Evolutionary conservation across 2,797 vertebrate genomes (phyloP).

Genomic region (Rhodeus uyekii): DNA sequence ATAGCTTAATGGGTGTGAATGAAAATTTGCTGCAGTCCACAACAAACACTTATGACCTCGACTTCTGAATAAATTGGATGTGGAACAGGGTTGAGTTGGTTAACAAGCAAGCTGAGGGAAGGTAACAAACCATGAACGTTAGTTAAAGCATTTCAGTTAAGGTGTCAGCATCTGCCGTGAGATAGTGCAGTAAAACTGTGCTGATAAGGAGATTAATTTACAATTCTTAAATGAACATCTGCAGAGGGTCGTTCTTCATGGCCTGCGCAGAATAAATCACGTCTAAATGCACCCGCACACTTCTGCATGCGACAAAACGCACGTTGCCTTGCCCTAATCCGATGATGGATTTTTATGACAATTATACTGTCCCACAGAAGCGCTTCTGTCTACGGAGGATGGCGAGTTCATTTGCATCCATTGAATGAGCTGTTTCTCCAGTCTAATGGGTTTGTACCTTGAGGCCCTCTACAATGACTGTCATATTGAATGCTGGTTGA

Average conservation of each 20-base stretch:
- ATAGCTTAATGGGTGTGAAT: background rate
- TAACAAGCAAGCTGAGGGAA: background rate
- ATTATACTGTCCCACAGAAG: slow-evolving; percentile 26
- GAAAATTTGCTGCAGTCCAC: background rate
- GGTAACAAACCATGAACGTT: slow-evolving; percentile 12
- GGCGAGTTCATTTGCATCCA: slow-evolving; percentile 32
- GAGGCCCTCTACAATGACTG: slow-evolving; percentile 15
- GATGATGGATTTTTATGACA: slow-evolving; percentile 37
- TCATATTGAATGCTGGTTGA: slow-evolving; percentile 29
- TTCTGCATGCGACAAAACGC: background rate
- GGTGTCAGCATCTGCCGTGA: background rate
- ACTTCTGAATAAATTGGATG: slow-evolving; percentile 23
- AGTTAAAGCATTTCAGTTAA: slow-evolving; percentile 13
- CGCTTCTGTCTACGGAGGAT: background rate
- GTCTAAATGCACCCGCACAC: slow-evolving; percentile 16
- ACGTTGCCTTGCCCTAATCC: background rate
- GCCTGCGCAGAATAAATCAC: slow-evolving; percentile 25
- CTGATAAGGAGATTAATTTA: slow-evolving; percentile 40
- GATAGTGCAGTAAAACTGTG: background rate
- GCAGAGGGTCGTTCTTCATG: slow-evolving; percentile 19
- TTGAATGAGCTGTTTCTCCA: slow-evolving; percentile 30
- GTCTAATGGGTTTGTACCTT: slow-evolving; percentile 34
- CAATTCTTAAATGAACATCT: slow-evolving; percentile 42
- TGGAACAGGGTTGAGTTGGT: background rate
- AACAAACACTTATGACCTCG: background rate